Percentiles rank a stretch among this genome's conserved stretches.
These are phyloP conservation scores for Brachionus manjavacas DNA, from an alignment of 1,140 invertebrate genomes.

Conservation along the genomic window DNA sequence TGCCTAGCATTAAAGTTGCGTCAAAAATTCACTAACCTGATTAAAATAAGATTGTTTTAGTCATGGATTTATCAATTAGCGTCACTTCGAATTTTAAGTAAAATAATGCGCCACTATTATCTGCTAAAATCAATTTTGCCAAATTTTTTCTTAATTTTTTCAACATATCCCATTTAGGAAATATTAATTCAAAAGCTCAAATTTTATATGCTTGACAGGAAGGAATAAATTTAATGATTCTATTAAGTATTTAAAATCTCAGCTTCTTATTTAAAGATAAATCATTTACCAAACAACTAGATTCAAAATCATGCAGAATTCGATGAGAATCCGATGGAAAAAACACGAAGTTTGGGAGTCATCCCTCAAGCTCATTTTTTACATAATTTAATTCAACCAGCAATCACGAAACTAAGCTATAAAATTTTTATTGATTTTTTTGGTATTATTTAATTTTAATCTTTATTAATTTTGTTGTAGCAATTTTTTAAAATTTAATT, in stretches of 20 bases:
- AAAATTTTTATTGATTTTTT: neutral
- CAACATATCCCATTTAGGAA: neutral
- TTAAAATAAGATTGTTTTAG: too few relatives aligned
- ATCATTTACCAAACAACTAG: neutral
- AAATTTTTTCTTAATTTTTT: neutral
- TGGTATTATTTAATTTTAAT: neutral
- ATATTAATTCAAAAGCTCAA: neutral
- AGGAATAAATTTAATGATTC: neutral
- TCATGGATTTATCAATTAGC: neutral
- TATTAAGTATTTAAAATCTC: neutral
- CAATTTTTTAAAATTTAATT: neutral
- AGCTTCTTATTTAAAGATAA: neutral
- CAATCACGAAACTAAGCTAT: neutral
- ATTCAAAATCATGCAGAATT: neutral
- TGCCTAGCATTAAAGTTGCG: too few relatives aligned
- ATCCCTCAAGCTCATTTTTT: neutral
- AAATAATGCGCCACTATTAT: neutral
- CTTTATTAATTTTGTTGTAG: neutral
- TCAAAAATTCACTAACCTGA: too few relatives aligned
- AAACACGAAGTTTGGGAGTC: neutral
- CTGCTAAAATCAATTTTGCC: neutral
- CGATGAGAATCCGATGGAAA: neutral
- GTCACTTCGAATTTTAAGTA: neutral
- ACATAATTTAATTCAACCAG: neutral
- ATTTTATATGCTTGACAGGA: neutral